Conservation (phyloP, 2,888 invertebrate species). For the Habrosyne pyritoides region DNA sequence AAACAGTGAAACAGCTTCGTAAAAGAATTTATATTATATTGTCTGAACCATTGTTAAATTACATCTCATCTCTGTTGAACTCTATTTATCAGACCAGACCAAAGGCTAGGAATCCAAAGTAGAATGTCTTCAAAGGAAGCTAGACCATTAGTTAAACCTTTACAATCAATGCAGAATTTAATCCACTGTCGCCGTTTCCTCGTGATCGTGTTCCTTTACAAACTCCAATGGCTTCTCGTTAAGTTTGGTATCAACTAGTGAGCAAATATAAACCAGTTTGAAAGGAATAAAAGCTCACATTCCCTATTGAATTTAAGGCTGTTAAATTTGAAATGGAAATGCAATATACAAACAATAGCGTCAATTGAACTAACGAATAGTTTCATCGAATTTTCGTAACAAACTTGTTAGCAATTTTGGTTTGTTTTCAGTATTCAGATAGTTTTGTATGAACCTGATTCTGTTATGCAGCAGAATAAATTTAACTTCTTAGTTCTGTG, state of each 20-base stretch:
- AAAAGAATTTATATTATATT: no score
- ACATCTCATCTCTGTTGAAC: no score
- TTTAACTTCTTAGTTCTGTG: no score
- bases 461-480: no score
- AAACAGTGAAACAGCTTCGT: no score
- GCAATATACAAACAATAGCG: neutral
- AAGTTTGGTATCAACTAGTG: neutral
- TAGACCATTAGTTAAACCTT: neutral
- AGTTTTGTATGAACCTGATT: no score
- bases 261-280: neutral
- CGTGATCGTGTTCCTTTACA: neutral
- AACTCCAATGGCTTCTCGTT: neutral
- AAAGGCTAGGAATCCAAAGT: neutral
- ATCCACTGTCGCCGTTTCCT: neutral
- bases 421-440: no score
- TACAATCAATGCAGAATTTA: neutral
- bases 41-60: conserved; percentile 17
- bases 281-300: neutral
- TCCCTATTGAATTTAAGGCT: neutral
- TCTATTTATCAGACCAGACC: neutral
- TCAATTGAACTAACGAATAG: neutral
- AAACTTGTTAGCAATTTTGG: neutral
- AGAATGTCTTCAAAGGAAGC: neutral
- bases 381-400: neutral
- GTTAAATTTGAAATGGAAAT: neutral